phyloP scores from a whole-genome alignment of 2,113 vertebrate genomes.

The Machaerirhynchus nigripectus region DNA sequence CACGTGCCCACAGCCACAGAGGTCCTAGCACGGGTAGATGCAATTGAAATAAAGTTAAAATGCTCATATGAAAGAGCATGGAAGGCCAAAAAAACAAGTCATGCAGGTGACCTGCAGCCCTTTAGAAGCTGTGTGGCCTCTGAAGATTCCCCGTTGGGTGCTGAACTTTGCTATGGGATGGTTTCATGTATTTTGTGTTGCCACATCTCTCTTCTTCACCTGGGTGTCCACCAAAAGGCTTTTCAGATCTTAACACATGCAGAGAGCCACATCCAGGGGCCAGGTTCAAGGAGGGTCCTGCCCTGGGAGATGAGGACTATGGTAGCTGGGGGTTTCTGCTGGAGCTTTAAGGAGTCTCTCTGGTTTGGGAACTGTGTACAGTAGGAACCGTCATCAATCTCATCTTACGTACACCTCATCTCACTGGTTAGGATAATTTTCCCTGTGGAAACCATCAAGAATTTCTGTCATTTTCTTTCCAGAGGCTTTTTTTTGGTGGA shows the following conservation, averaged over 20 bases:
- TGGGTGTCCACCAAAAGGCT: not conserved
- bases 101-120: not conserved
- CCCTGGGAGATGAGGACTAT: not conserved
- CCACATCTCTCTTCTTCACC: not conserved
- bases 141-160: not conserved
- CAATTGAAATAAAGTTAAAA: not conserved
- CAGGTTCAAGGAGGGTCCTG: not conserved
- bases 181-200: not conserved
- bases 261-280: not conserved
- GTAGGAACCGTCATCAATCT: not conserved
- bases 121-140: not conserved
- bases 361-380: not conserved
- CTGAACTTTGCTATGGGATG: not conserved
- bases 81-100: not conserved
- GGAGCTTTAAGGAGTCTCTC: not conserved
- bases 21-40: not conserved
- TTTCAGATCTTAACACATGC: not conserved
- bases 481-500: conserved; percentile 37
- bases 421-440: not conserved
- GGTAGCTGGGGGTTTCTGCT: not conserved
- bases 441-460: conserved; percentile 8
- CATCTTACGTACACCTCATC: not conserved
- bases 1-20: not conserved
- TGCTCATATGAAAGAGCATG: not conserved
- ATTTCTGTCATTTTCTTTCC: conserved; percentile 49